Conservation (phyloP, 1,140 invertebrate species). For the Drosophila takahashii region DNA sequence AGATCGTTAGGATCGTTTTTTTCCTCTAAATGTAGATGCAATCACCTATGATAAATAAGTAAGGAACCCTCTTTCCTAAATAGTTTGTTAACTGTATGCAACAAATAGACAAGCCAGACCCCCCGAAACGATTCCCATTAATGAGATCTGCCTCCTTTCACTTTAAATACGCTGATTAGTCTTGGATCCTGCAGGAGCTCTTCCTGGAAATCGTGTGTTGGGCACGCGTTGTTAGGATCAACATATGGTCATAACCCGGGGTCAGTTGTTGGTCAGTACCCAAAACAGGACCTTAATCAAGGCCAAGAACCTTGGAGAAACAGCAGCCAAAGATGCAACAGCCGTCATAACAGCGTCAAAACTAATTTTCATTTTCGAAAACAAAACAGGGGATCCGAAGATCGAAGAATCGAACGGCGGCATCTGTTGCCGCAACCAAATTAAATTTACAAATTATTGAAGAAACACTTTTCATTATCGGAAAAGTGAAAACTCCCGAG, state of each 20-base stretch:
- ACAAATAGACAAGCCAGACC: conserved; percentile 19
- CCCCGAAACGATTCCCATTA: conserved; percentile 4
- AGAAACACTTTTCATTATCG: conserved; percentile 76
- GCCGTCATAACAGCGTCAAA: conserved; percentile 80
- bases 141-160: conserved; percentile 16
- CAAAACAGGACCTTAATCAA: conserved; percentile 66
- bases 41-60: too few relatives aligned
- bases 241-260: conserved; percentile 50
- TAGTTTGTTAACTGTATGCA: background rate
- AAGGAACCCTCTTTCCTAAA: too few relatives aligned
- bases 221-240: conserved; percentile 49
- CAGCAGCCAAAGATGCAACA: conserved; percentile 20
- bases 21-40: too few relatives aligned
- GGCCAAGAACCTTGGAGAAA: conserved; percentile 22
- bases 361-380: conserved; percentile 75
- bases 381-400: conserved; percentile 35
- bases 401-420: background rate
- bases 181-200: conserved; percentile 15
- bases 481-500: conserved; percentile 62
- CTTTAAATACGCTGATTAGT: conserved; percentile 63
- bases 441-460: conserved; percentile 69
- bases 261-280: conserved; percentile 43
- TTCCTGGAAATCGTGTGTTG: conserved; percentile 59
- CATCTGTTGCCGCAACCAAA: conserved; percentile 74
- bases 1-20: too few relatives aligned